These are phyloP conservation scores for Scolopax bukidnonensis DNA, from an alignment of 2,797 vertebrate species.

Conservation along the genomic window DNA sequence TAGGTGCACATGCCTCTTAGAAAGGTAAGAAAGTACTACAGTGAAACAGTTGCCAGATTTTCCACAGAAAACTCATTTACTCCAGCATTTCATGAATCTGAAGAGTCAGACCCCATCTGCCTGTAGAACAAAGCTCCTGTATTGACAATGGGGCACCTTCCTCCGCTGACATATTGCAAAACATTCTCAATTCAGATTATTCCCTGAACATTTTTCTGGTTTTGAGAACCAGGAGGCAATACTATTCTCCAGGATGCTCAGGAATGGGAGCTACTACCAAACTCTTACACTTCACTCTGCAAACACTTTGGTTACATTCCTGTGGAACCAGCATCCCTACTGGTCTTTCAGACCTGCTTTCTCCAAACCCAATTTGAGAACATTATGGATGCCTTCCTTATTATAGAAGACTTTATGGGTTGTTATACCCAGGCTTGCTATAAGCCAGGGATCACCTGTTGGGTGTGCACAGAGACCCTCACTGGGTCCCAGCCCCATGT, in stretches of 20 bases:
- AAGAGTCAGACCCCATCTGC: background rate
- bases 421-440: background rate
- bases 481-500: accelerated
- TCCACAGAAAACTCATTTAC: background rate
- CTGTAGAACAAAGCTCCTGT: background rate
- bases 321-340: background rate
- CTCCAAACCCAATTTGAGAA: background rate
- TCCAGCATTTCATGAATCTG: background rate
- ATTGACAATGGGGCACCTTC: background rate
- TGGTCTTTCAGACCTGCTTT: background rate
- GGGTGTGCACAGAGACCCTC: background rate
- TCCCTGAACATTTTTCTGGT: background rate
- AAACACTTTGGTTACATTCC: background rate
- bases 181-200: background rate
- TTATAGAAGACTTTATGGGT: accelerated
- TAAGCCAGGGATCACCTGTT: background rate
- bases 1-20: background rate
- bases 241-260: background rate
- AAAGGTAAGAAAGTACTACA: background rate
- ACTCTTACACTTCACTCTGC: background rate
- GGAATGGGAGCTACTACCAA: background rate
- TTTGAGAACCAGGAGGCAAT: background rate
- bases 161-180: background rate
- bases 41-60: background rate
- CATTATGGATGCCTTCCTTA: accelerated